These are phyloP conservation scores for Champsocephalus gunnari DNA, from an alignment of 2,797 vertebrate genomes.

Conservation along the genomic window DNA sequence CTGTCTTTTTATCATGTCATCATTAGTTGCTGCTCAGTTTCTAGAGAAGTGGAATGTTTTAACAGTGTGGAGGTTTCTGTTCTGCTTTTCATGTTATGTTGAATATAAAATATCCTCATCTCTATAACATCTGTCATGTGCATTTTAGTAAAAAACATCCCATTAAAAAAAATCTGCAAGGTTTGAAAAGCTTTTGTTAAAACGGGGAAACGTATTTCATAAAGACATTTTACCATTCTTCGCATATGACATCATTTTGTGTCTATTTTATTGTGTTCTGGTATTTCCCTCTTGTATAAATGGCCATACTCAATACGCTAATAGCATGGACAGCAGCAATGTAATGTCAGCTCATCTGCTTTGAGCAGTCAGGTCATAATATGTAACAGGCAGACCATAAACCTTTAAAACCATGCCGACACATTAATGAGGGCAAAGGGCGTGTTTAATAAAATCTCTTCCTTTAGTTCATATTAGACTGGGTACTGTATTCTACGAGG, in stretches of 20 bases:
- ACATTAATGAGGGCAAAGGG: conserved; percentile 37
- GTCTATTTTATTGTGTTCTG: conserved; percentile 1
- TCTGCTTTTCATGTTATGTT: neutral
- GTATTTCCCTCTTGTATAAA: conserved; percentile 8
- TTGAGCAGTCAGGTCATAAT: conserved; percentile 38
- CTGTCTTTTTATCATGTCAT: neutral
- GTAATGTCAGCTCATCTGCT: conserved; percentile 46
- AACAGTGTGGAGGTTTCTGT: neutral
- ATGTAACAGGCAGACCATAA: conserved; percentile 49
- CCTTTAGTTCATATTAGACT: conserved; percentile 20
- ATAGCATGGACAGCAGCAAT: conserved; percentile 11
- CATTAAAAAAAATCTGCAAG: neutral
- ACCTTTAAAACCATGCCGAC: conserved; percentile 44
- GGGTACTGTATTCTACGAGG: conserved; percentile 32
- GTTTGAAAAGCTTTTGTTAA: conserved; percentile 7
- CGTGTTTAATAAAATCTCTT: conserved; percentile 4
- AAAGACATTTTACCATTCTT: neutral
- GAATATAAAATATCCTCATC: neutral
- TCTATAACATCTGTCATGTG: neutral
- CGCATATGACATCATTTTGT: neutral
- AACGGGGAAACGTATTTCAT: neutral
- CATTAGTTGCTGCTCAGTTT: conserved; percentile 2
- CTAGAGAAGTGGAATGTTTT: neutral
- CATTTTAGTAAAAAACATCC: neutral
- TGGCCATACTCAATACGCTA: neutral